Conservation (phyloP, 92 coral and sea anemone species). For the Paragorgia papillata region DNA sequence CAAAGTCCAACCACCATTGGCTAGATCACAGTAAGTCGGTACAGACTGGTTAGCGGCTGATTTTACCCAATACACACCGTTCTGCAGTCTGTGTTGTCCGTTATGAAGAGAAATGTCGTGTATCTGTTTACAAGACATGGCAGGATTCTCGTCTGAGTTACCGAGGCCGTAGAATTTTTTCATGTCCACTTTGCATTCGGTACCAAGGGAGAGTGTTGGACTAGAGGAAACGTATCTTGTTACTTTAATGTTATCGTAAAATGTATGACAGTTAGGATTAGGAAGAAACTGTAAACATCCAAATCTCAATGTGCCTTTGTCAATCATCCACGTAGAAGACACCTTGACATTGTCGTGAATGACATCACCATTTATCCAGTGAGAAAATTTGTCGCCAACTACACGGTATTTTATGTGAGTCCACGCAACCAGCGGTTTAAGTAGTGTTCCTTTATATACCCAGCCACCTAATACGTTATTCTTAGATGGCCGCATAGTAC, state of each 20-base stretch:
- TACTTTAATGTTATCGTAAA: conserved; percentile 74
- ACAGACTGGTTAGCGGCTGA: conserved; percentile 44
- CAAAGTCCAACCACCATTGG: conserved; percentile 89
- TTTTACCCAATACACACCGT: conserved; percentile 81
- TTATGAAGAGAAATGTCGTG: conserved; percentile 56
- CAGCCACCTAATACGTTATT: conserved; percentile 61
- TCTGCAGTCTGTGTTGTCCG: conserved; percentile 51
- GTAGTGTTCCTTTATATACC: conserved; percentile 57
- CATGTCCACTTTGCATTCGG: conserved; percentile 44
- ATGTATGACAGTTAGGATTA: conserved; percentile 62
- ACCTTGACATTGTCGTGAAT: conserved; percentile 69
- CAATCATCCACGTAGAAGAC: conserved; percentile 62
- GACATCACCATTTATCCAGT: conserved; percentile 65
- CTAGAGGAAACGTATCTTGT: conserved; percentile 48
- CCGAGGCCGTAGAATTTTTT: conserved; percentile 6
- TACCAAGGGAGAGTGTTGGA: conserved; percentile 63
- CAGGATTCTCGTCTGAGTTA: conserved; percentile 52
- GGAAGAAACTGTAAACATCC: conserved; percentile 60
- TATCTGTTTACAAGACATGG: conserved; percentile 78
- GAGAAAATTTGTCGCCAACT: conserved; percentile 60
- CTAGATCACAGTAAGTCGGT: conserved; percentile 77
- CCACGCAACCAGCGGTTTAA: conserved; percentile 57
- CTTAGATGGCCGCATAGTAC: conserved; percentile 75
- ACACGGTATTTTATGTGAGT: conserved; percentile 67
- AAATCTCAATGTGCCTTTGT: conserved; percentile 64